These are phyloP conservation scores for Microcebus murinus DNA, from an alignment of 2,113 vertebrate genomes.

Conservation along the genomic window DNA sequence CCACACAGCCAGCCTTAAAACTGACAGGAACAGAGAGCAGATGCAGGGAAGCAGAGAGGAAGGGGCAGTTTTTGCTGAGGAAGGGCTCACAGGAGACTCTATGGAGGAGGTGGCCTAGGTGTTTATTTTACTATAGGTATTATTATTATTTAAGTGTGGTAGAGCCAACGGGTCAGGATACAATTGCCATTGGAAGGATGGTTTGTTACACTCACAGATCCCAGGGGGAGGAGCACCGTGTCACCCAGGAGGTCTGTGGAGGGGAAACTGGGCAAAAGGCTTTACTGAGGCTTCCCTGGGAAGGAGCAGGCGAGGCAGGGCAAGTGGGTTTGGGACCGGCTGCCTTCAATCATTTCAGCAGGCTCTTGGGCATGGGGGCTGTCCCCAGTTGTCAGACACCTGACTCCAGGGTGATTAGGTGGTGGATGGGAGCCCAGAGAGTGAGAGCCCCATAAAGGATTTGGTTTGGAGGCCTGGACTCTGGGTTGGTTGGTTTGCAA, in stretches of 20 bases:
- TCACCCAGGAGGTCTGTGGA: neutral
- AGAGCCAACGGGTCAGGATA: neutral
- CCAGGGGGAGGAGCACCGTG: too few relatives aligned
- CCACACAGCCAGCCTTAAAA: neutral
- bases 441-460: neutral
- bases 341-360: neutral
- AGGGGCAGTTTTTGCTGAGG: neutral
- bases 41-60: neutral
- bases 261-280: too few relatives aligned
- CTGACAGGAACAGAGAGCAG: neutral
- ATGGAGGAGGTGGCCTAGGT: neutral
- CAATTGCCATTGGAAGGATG: neutral
- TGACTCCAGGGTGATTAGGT: neutral
- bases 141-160: neutral
- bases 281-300: neutral
- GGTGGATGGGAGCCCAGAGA: neutral
- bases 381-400: neutral
- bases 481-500: neutral
- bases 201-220: neutral
- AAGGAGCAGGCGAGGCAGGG: neutral
- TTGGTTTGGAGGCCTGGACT: neutral
- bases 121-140: neutral
- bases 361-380: neutral
- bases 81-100: neutral
- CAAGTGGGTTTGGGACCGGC: too few relatives aligned